phyloP scores from a whole-genome alignment of 1,140 invertebrate species.

The Euura lappo region DNA sequence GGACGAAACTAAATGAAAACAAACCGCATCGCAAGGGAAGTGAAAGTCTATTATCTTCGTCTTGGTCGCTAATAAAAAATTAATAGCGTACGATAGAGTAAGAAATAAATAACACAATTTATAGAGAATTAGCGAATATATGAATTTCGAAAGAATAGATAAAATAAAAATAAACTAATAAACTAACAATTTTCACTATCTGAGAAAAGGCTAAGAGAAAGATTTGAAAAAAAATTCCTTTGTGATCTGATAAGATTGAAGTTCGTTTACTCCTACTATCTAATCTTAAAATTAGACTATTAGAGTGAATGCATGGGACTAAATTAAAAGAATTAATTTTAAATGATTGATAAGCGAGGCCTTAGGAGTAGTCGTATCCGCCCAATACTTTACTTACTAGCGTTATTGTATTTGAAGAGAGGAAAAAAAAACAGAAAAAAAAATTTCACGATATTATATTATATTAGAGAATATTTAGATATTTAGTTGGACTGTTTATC shows the following conservation, averaged over 20 bases:
- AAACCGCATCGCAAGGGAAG: background rate
- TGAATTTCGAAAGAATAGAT: background rate
- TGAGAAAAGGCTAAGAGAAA: too few relatives aligned
- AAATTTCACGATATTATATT: conserved; percentile 41
- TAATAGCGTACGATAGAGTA: background rate
- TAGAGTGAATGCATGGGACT: conserved; percentile 50
- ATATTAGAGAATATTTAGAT: conserved; percentile 40
- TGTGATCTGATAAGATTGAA: conserved; percentile 7
- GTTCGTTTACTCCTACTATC: conserved; percentile 37
- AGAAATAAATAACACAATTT: background rate
- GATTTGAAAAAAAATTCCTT: background rate
- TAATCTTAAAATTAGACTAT: conserved; percentile 37
- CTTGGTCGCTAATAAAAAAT: background rate
- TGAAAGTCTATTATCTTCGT: background rate
- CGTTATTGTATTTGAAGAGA: conserved; percentile 38
- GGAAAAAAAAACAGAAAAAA: too few relatives aligned
- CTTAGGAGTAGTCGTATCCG: conserved; percentile 62
- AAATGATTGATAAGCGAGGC: conserved; percentile 59
- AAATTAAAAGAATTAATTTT: conserved; percentile 46
- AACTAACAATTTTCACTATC: background rate
- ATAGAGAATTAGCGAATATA: background rate
- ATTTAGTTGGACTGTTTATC: conserved; percentile 52
- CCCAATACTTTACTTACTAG: conserved; percentile 50
- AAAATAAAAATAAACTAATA: background rate
- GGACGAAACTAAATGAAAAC: background rate